phyloP scores from a whole-genome alignment of 2,888 invertebrate genomes.

The Ornithoptera priamus region DNA sequence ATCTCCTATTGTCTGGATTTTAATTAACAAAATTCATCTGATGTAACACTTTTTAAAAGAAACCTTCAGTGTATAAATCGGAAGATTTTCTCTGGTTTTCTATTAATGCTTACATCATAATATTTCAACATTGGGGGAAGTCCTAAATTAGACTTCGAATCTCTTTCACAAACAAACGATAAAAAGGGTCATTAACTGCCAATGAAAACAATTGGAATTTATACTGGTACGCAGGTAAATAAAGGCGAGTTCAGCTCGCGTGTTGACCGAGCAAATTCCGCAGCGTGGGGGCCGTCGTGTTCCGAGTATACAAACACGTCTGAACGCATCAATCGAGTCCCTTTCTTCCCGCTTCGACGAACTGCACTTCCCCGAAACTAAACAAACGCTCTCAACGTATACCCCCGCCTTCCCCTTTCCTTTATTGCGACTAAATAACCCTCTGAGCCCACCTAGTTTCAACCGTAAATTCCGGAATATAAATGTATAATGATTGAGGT shows the following conservation, averaged over 20 bases:
- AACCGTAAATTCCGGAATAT: slow-evolving; percentile 7
- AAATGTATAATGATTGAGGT: no score
- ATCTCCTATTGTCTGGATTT: no score
- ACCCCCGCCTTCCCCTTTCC: slow-evolving; percentile 29
- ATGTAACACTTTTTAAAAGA: no score
- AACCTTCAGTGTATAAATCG: no score
- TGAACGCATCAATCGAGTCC: slow-evolving; percentile 49
- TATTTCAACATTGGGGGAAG: neutral
- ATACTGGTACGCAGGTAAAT: neutral
- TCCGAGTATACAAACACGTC: slow-evolving; percentile 51
- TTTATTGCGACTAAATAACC: slow-evolving; percentile 32
- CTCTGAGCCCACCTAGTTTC: slow-evolving; percentile 14
- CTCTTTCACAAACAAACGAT: neutral
- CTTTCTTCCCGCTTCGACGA: slow-evolving; percentile 55
- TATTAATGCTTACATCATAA: neutral
- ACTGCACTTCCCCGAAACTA: slow-evolving; percentile 55
- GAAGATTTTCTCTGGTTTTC: no score
- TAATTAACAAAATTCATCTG: no score
- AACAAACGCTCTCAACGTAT: slow-evolving; percentile 36
- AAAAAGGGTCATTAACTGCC: slow-evolving; percentile 12
- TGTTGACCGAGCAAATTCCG: slow-evolving; percentile 22
- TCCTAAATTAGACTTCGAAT: neutral
- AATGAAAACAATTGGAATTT: slow-evolving; percentile 12
- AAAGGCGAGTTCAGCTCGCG: slow-evolving; percentile 11
- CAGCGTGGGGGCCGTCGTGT: slow-evolving; percentile 29